phyloP scores from a whole-genome alignment of 2,113 vertebrate species.

The Leptocoma aspasia region DNA sequence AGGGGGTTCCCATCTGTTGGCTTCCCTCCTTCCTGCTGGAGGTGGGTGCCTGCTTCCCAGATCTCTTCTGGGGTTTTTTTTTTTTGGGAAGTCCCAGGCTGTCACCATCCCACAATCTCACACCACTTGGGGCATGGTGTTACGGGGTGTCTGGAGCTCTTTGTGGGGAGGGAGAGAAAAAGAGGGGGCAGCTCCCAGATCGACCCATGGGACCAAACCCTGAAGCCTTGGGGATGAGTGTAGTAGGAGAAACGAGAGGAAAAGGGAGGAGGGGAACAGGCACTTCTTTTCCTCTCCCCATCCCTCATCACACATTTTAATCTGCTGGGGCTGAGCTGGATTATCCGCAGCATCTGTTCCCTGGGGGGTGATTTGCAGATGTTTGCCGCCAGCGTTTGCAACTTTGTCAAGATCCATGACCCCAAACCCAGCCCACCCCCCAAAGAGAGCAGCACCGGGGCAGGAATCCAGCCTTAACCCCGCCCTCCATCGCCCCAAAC shows the following conservation, averaged over 20 bases:
- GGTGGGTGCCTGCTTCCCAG: neutral
- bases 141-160: neutral
- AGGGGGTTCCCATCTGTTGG: constrained; percentile 9
- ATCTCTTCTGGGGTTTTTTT: neutral
- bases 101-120: neutral
- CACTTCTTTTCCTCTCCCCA: neutral
- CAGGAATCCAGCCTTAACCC: neutral
- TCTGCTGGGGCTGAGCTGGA: constrained; percentile 59
- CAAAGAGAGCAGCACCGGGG: neutral
- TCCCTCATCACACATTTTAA: constrained; percentile 53
- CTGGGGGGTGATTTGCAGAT: constrained; percentile 45
- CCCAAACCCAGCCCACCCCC: neutral
- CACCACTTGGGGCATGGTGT: neutral
- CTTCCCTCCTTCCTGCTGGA: neutral
- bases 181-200: neutral
- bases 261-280: neutral
- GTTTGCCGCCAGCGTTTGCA: constrained; percentile 1
- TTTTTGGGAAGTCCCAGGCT: neutral
- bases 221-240: neutral
- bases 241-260: neutral
- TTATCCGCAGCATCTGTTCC: constrained; percentile 72
- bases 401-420: neutral
- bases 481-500: neutral
- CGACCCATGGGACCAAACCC: rapidly evolving
- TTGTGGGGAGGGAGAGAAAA: neutral